Evolutionary conservation across 2,113 vertebrate genomes (phyloP).

Genomic region (Apeltes quadracus): DNA sequence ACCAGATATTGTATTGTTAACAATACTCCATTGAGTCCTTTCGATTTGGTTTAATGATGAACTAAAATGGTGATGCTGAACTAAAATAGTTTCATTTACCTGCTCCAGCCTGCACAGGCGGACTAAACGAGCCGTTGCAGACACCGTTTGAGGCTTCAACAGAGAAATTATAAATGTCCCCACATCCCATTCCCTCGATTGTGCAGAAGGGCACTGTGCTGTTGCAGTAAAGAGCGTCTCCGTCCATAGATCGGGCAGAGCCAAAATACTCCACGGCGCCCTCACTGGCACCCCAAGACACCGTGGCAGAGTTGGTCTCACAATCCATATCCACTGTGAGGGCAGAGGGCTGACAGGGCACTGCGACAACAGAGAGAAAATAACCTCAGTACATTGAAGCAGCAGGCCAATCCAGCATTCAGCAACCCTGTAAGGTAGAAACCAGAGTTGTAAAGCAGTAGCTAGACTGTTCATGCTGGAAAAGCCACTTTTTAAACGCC

Average conservation of each 20-base stretch:
- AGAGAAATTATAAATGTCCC: conserved; percentile 74
- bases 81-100: conserved; percentile 55
- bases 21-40: too few relatives aligned
- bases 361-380: conserved; percentile 55
- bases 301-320: conserved; percentile 53
- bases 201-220: conserved; percentile 60
- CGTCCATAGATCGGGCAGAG: conserved; percentile 39
- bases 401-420: neutral
- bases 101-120: conserved; percentile 64
- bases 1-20: neutral
- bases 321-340: conserved; percentile 70
- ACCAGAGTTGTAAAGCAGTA: neutral
- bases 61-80: neutral
- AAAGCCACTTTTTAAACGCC: neutral
- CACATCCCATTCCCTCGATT: conserved; percentile 73
- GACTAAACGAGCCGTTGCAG: conserved; percentile 77
- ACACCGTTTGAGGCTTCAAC: conserved; percentile 68
- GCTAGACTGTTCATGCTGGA: neutral
- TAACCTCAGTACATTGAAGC: neutral
- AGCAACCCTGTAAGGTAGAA: neutral
- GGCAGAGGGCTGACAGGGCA: conserved; percentile 74
- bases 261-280: conserved; percentile 67
- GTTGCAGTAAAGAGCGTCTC: conserved; percentile 56
- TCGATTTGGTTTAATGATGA: too few relatives aligned
- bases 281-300: conserved; percentile 72